phyloP scores from a whole-genome alignment of 1,140 invertebrate genomes.

The Hesperophylax magnus region DNA sequence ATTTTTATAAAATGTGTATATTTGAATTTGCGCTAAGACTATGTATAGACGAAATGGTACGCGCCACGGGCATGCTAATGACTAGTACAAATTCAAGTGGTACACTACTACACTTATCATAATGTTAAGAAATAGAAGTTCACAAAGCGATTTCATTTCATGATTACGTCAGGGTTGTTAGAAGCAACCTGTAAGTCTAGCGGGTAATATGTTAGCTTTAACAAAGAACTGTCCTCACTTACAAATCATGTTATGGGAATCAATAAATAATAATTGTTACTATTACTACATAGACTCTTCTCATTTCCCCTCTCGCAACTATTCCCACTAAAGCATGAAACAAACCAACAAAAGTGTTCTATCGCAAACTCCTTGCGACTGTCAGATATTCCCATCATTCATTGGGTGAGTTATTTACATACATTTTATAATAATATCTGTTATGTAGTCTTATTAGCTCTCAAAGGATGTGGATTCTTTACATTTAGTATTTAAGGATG shows the following conservation, averaged over 20 bases:
- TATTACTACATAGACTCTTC: slow-evolving; percentile 43
- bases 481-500: not conserved
- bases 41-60: not conserved
- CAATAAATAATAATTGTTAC: slow-evolving; percentile 46
- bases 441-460: not conserved
- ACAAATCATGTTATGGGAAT: slow-evolving; percentile 37
- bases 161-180: not conserved
- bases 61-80: not conserved
- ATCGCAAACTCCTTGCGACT: slow-evolving; percentile 22
- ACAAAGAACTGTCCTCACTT: slow-evolving; percentile 9
- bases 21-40: slow-evolving; percentile 32
- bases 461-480: slow-evolving; percentile 30
- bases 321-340: slow-evolving; percentile 38
- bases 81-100: slow-evolving; percentile 38
- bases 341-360: slow-evolving; percentile 6
- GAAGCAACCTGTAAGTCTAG: not conserved
- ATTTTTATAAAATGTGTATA: slow-evolving; percentile 38
- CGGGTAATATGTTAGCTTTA: not conserved
- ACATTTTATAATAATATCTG: not conserved
- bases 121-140: slow-evolving; percentile 34
- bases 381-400: slow-evolving; percentile 48
- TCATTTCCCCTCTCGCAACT: slow-evolving; percentile 36
- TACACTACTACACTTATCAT: slow-evolving; percentile 11
- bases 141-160: slow-evolving; percentile 19
- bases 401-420: slow-evolving; percentile 48